Base-by-base conservation (phyloP, 2,797 vertebrate species). In the Mycteria americana region DNA sequence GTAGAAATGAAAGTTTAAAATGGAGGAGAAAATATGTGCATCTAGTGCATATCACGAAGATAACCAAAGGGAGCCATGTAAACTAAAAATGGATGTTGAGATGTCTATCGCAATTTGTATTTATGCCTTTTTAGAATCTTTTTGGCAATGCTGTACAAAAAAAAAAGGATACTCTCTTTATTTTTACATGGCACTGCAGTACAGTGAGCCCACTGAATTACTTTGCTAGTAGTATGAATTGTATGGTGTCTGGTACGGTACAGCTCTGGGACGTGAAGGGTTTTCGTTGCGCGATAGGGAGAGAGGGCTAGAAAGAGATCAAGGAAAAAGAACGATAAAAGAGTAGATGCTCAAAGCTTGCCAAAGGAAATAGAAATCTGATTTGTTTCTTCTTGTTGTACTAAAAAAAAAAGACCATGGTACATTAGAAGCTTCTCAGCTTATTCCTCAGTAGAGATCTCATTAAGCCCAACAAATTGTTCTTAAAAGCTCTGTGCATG, bases 211-310 rank as follows among this genome's bases (percentile, higher is more conserved):
- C 15, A 11, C 39, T 21, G 78, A 59, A 82, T 87, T 87, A 30
- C 74, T 43, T 35, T 74, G 28, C 27, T 64, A 16, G 9, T 37
- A 41, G 53, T 8, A 31, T 75, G 57, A 21, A 35, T 85, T 82
- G 8, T 11, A 25, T 21, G 56, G 48, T 68, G 39, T 53, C 45
- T 63, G 48, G 54, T 10, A 1, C 0, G 9, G 48, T 28, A 19
- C 33, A 88, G 30, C 75, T 56, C 60, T 57, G 82, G 50, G 22
- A 64, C 25, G 21, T 37, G 19, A 53, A 76, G 85, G 46, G 31
- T n/a, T 81, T 89, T 54, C 2, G 4, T 75, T 74, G 53, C 7
- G 1, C 0, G 0, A 10, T 8, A 3, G 28, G 23, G 37, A 17
- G 22, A 59, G 41, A 75, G 18, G 31, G 35, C 33, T 90, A 57